Evolutionary conservation across 1,140 invertebrate genomes (phyloP).

Genomic region (Hyphantria cunea): DNA sequence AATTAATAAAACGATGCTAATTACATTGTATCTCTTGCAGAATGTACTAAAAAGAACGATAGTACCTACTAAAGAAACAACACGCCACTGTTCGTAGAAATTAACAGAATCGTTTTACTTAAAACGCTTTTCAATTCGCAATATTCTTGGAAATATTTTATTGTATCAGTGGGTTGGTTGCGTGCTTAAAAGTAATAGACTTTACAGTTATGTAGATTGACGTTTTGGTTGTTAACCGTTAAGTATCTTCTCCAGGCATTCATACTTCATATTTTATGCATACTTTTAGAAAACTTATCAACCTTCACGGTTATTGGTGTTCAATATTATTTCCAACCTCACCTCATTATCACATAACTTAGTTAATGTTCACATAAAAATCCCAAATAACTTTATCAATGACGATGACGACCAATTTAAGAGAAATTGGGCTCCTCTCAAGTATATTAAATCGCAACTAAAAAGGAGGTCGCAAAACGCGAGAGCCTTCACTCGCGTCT

Average conservation of each 20-base stretch:
- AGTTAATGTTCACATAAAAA: constrained; percentile 36
- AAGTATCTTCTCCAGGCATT: background rate
- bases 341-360: background rate
- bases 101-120: constrained; percentile 62
- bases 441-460: constrained; percentile 44
- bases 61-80: constrained; percentile 40
- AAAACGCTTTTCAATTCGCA: constrained; percentile 50
- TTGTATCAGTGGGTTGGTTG: background rate
- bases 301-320: too few species aligned
- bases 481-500: constrained; percentile 30
- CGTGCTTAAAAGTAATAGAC: too few species aligned
- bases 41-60: constrained; percentile 3
- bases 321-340: too few species aligned
- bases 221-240: background rate
- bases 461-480: constrained; percentile 29
- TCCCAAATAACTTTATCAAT: constrained; percentile 54
- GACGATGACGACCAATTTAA: constrained; percentile 38
- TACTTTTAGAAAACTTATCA: too few species aligned
- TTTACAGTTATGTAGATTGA: background rate
- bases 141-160: constrained; percentile 42
- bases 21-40: constrained; percentile 27
- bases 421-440: constrained; percentile 37
- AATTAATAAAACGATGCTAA: constrained; percentile 29
- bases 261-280: background rate
- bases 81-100: constrained; percentile 59